A percentile compares a stretch with the other conserved stretches of the same genome.
Evolutionary conservation across 2,888 invertebrate species (phyloP).

Genomic region (Flexamia atlantica): DNA sequence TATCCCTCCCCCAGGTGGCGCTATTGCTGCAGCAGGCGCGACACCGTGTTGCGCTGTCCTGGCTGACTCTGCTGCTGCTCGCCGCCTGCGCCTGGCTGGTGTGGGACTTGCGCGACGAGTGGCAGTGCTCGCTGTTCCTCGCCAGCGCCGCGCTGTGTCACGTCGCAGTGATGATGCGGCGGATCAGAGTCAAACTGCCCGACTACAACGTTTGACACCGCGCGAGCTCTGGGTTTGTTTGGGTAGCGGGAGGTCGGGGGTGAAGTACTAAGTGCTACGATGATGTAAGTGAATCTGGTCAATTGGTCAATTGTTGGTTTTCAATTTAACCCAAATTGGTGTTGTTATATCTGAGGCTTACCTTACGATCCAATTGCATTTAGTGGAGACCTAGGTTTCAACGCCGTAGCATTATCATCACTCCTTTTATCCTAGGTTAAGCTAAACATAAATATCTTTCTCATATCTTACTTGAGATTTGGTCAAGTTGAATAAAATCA

Average conservation of each 20-base stretch:
- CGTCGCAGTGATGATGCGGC: slow-evolving; percentile 64
- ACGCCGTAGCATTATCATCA: too few relatives aligned
- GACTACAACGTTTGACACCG: slow-evolving; percentile 68
- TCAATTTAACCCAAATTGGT: too few relatives aligned
- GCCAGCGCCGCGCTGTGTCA: slow-evolving; percentile 66
- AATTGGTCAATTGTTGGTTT: too few relatives aligned
- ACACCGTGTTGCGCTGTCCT: slow-evolving; percentile 67
- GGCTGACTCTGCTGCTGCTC: slow-evolving; percentile 65
- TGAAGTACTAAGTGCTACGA: too few relatives aligned
- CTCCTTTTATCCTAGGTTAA: too few relatives aligned
- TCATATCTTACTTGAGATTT: too few relatives aligned
- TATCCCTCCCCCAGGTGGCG: slow-evolving; percentile 64
- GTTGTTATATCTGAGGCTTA: too few relatives aligned
- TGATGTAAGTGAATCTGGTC: too few relatives aligned
- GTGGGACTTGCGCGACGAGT: slow-evolving; percentile 68
- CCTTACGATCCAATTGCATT: too few relatives aligned
- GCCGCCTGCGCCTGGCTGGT: slow-evolving; percentile 66
- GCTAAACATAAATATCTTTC: too few relatives aligned
- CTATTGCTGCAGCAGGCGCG: slow-evolving; percentile 66
- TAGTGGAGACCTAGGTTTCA: too few relatives aligned
- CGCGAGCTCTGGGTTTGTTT: neutral
- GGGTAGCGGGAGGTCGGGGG: neutral
- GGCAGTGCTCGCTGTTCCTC: slow-evolving; percentile 67
- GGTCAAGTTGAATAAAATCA: too few relatives aligned
- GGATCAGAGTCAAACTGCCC: slow-evolving; percentile 68